Base-by-base conservation (phyloP, 2,113 vertebrate species). In the Asarcornis scutulata region DNA sequence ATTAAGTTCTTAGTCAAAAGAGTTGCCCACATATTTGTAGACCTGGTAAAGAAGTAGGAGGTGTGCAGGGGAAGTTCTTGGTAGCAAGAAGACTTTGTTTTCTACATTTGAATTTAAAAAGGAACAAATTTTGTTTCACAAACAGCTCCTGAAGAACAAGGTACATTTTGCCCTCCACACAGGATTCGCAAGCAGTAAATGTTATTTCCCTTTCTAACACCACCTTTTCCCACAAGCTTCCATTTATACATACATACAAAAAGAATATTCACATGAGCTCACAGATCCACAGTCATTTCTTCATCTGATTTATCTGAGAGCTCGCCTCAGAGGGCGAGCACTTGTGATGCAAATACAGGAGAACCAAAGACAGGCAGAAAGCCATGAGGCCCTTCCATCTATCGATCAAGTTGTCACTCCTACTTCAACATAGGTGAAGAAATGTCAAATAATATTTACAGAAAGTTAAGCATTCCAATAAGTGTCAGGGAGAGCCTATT, bases 381-480 rank as follows among this genome's bases (percentile, higher is more conserved):
- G 38, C 52, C 80, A 64, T 1, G 4, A 74, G 76, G 53, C 48
- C 26, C n/a, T 82, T 90, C 64, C 32, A 81, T 56, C 64, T 68
- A 56, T 86, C 86, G 85, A 63, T 88, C 68, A 93, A 59, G 68
- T 25, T 91, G 76, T 86, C 76, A 75, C 36, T 84, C 59, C n/a
- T 32, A 60, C 66, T 88, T 92, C 93, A 86, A 55, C 26, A 64
- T 13, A 84, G 52, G 38, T 78, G 77, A 94, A 38, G 83, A 93
- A 96, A 88, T 13, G 50, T 79, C 88, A 96, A 94, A 94, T 64
- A 88, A 63, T 25, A 71, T 83, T 74, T 81, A 59, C 73, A 75
- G 73, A 40, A 86, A 90, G 68, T 34, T 83, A 77, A 86, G 42
- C 55, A 78, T 77, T 96, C 36, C 48, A 38, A 5, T 22, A 86